Conservation (phyloP, 2,888 invertebrate genomes). For the Byasa hedistus region DNA sequence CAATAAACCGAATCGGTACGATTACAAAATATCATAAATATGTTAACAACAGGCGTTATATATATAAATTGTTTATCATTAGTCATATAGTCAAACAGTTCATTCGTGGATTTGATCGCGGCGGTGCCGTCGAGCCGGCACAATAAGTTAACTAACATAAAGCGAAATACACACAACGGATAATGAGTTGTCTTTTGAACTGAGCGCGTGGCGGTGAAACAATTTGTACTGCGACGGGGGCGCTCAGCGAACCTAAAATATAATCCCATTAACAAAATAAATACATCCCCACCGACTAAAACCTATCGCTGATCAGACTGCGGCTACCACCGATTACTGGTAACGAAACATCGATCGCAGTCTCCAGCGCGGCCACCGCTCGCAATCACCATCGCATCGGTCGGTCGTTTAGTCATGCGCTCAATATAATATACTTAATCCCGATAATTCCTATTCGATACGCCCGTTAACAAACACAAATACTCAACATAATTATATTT, state of each 20-base stretch:
- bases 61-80: constrained; percentile 48
- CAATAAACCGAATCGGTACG: constrained; percentile 50
- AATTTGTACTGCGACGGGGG: constrained; percentile 73
- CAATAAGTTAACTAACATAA: no score
- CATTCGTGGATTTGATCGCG: constrained; percentile 60
- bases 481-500: constrained; percentile 56
- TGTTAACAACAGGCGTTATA: constrained; percentile 38
- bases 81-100: constrained; percentile 58
- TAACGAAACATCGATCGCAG: no score
- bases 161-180: no score
- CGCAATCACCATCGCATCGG: not conserved
- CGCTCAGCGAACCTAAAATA: constrained; percentile 41
- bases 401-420: not conserved
- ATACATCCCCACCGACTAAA: constrained; percentile 33
- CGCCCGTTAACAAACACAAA: constrained; percentile 64
- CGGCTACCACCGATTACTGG: no score
- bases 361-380: no score
- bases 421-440: constrained; percentile 46
- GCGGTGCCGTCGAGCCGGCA: no score
- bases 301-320: no score
- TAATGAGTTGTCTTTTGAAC: constrained; percentile 58
- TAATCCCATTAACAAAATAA: constrained; percentile 75
- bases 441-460: constrained; percentile 46
- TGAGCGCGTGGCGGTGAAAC: constrained; percentile 56
- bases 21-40: constrained; percentile 31